Conservation (phyloP, 1,140 invertebrate species). For the Bombus waltoni region DNA sequence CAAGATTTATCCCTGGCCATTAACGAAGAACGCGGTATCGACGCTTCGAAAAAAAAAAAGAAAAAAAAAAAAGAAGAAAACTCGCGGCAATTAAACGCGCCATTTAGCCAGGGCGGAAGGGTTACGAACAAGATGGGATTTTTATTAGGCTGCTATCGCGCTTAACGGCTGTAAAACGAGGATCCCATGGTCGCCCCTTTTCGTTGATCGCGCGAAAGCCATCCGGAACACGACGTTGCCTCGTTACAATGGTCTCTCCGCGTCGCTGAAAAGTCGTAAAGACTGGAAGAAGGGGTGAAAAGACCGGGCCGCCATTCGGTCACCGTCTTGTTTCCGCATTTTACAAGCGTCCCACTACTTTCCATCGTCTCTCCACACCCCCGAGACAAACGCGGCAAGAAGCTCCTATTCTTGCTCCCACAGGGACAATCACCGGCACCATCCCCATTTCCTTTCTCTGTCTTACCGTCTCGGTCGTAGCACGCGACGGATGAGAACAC, state of each 20-base stretch:
- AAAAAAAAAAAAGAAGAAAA: conserved; percentile 39
- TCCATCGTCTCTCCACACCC: conserved; percentile 7
- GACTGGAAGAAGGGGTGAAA: neutral
- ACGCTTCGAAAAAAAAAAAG: conserved; percentile 47
- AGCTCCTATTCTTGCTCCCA: conserved; percentile 55
- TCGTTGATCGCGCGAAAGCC: conserved; percentile 49
- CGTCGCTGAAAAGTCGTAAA: conserved; percentile 61
- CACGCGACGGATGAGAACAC: neutral
- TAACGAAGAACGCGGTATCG: neutral
- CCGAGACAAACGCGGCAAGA: neutral
- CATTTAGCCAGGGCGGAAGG: conserved; percentile 73
- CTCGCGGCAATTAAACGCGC: conserved; percentile 76
- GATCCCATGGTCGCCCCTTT: conserved; percentile 5
- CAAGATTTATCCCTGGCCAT: neutral
- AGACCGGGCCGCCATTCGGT: conserved; percentile 24
- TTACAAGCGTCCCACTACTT: conserved; percentile 58
- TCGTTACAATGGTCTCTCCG: conserved; percentile 43
- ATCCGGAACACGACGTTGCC: conserved; percentile 50
- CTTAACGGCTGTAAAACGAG: conserved; percentile 81
- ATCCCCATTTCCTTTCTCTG: conserved; percentile 61
- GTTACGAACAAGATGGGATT: conserved; percentile 81
- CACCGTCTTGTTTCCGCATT: conserved; percentile 64
- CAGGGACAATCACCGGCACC: conserved; percentile 76
- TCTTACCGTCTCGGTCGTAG: neutral
- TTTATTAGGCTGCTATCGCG: conserved; percentile 80